These are phyloP conservation scores for Setipinna tenuifilis DNA, from an alignment of 2,797 vertebrate genomes.

Conservation along the genomic window DNA sequence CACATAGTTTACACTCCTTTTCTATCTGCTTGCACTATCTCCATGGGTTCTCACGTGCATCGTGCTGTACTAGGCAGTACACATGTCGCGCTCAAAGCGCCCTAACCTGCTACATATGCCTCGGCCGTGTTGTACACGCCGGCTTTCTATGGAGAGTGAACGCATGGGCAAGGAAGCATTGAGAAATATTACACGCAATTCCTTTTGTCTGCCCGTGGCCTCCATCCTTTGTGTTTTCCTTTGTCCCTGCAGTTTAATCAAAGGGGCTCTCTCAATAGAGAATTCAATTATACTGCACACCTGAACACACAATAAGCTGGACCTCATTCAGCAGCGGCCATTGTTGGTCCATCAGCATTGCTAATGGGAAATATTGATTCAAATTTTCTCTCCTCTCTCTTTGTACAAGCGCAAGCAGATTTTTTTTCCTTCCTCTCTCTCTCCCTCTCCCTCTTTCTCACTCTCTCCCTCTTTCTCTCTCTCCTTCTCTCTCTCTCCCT, in stretches of 20 bases:
- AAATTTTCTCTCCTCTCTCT: slow-evolving; percentile 64
- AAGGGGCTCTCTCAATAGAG: slow-evolving; percentile 72
- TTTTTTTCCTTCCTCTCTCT: slow-evolving; percentile 32
- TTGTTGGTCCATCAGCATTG: slow-evolving; percentile 73
- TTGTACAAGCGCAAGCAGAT: slow-evolving; percentile 56
- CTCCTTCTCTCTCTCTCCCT: slow-evolving; percentile 1
- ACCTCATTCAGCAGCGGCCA: slow-evolving; percentile 64
- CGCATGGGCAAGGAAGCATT: slow-evolving; percentile 12
- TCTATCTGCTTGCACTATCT: neutral
- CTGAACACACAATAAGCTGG: slow-evolving; percentile 76
- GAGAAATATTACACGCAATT: slow-evolving; percentile 38
- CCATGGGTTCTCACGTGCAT: neutral
- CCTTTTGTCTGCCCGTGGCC: slow-evolving; percentile 65
- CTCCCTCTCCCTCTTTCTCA: neutral
- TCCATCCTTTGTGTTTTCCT: slow-evolving; percentile 68
- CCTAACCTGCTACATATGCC: slow-evolving; percentile 5
- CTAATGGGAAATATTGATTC: slow-evolving; percentile 78
- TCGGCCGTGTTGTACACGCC: neutral
- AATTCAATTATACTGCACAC: slow-evolving; percentile 76
- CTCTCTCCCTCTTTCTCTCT: neutral
- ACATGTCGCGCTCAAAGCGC: slow-evolving; percentile 1
- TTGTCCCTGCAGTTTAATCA: slow-evolving; percentile 73
- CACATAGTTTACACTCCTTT: neutral
- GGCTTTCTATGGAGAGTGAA: neutral
- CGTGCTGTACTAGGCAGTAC: neutral